A percentile compares a stretch with the other conserved stretches of the same genome.
These are phyloP conservation scores for Chamaea fasciata DNA, from an alignment of 2,113 vertebrate species.

Conservation along the genomic window DNA sequence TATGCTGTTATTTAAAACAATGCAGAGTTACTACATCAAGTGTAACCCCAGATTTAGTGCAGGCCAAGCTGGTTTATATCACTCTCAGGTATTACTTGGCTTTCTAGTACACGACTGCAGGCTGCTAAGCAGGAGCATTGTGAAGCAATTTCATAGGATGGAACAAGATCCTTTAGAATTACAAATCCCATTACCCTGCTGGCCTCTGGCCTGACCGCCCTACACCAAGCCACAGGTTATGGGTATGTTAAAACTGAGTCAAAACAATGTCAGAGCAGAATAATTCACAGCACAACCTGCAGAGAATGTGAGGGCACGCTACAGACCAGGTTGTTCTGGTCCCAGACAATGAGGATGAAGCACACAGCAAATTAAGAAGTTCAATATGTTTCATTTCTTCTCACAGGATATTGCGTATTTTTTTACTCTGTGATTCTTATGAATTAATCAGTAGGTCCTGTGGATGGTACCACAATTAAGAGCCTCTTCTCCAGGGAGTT, in stretches of 20 bases:
- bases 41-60: neutral
- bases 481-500: neutral
- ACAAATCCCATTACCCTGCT: neutral
- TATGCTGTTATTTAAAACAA: neutral
- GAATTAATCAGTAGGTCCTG: neutral
- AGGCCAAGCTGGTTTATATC: neutral
- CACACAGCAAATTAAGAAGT: neutral
- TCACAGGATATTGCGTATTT: neutral
- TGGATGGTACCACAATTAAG: neutral
- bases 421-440: neutral
- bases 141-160: neutral
- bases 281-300: neutral
- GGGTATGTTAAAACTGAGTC: neutral
- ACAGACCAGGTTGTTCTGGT: neutral
- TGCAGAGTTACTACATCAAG: neutral
- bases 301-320: neutral
- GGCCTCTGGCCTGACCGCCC: neutral
- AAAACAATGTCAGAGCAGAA: neutral
- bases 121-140: neutral
- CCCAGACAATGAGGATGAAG: neutral
- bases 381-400: neutral
- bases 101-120: neutral
- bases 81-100: neutral
- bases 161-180: neutral
- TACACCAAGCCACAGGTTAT: neutral